Evolutionary conservation across 2,797 vertebrate species (phyloP).

Genomic region (Eptatretus atami): DNA sequence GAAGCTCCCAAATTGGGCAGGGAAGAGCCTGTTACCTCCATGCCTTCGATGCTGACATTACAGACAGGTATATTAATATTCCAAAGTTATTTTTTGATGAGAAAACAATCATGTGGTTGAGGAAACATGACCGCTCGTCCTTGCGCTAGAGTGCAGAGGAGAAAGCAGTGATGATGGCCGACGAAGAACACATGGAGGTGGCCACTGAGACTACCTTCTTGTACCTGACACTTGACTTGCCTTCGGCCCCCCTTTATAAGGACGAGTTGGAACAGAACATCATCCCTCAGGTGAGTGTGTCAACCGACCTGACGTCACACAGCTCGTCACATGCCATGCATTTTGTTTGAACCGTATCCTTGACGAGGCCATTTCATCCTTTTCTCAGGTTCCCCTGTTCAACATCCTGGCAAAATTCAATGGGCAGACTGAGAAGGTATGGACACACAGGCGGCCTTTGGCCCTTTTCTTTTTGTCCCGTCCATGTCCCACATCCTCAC

Average conservation of each 20-base stretch:
- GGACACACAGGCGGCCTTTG: not conserved
- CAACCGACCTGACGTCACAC: too few relatives aligned
- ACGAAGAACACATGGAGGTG: slow-evolving; percentile 63
- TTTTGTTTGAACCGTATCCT: too few relatives aligned
- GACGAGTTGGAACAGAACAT: slow-evolving; percentile 95
- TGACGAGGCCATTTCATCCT: too few relatives aligned
- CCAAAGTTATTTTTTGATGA: too few relatives aligned
- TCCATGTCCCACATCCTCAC: not conserved
- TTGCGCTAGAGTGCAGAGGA: slow-evolving; percentile 35
- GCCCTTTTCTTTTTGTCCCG: not conserved
- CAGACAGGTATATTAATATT: too few relatives aligned
- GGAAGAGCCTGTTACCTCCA: too few relatives aligned
- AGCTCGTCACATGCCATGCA: too few relatives aligned
- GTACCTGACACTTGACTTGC: slow-evolving; percentile 72
- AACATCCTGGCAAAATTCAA: slow-evolving; percentile 84
- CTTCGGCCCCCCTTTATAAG: slow-evolving; percentile 76
- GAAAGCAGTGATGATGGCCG: slow-evolving; percentile 48
- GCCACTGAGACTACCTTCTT: slow-evolving; percentile 74
- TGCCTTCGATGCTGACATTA: too few relatives aligned
- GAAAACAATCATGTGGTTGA: too few relatives aligned
- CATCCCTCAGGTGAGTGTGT: slow-evolving; percentile 29
- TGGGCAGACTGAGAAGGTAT: slow-evolving; percentile 61
- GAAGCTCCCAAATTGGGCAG: too few relatives aligned
- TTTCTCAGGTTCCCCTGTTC: slow-evolving; percentile 39
- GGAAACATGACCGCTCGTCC: not conserved